Evolutionary conservation across 2,113 vertebrate genomes (phyloP).

Genomic region (Apodemus sylvaticus): DNA sequence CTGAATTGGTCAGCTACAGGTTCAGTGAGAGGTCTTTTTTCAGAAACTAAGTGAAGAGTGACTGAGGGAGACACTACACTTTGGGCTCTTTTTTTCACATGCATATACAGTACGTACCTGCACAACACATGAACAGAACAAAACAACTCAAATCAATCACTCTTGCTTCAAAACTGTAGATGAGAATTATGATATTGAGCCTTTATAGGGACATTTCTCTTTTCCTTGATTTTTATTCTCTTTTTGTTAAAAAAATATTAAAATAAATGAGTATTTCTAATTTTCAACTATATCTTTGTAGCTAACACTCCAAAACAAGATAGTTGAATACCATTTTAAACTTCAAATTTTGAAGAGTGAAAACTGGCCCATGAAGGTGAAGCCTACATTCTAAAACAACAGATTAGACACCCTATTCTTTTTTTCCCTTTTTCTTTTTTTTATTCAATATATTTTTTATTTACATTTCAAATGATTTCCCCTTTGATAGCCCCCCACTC

Average conservation of each 20-base stretch:
- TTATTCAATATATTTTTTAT: no score
- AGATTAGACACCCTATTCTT: neutral
- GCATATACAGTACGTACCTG: neutral
- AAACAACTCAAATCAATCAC: neutral
- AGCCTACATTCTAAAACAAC: neutral
- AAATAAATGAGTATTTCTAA: neutral
- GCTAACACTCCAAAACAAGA: neutral
- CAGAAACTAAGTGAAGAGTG: neutral
- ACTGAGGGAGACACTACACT: neutral
- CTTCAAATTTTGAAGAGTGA: neutral
- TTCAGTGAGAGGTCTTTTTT: neutral
- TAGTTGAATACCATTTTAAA: neutral
- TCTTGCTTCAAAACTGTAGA: conserved; percentile 15
- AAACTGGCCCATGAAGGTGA: neutral
- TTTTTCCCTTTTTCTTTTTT: no score
- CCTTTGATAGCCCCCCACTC: no score
- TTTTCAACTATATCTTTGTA: neutral
- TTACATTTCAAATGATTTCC: no score
- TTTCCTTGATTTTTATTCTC: neutral
- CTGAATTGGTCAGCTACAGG: neutral
- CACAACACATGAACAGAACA: neutral
- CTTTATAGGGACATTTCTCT: neutral
- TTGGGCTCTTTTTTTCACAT: neutral
- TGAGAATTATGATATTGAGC: neutral
- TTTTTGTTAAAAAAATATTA: neutral